These are phyloP conservation scores for Napeogenes sylphis DNA, from an alignment of 2,888 invertebrate genomes.

Conservation along the genomic window DNA sequence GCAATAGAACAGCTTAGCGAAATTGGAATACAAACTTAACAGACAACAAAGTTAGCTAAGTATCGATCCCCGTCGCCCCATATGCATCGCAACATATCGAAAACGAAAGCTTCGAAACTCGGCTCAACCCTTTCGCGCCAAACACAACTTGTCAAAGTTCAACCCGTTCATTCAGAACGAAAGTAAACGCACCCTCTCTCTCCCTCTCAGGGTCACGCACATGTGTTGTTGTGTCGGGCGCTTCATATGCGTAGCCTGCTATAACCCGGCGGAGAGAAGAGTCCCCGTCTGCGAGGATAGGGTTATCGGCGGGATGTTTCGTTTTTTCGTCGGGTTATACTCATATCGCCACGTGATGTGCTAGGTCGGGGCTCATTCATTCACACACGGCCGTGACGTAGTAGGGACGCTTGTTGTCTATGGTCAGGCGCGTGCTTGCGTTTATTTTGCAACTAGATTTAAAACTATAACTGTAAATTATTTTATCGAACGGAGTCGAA, in stretches of 20 bases:
- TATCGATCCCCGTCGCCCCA: constrained; percentile 66
- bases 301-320: constrained; percentile 29
- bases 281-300: constrained; percentile 32
- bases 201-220: constrained; percentile 59
- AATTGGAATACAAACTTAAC: constrained; percentile 46
- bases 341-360: constrained; percentile 49
- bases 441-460: constrained; percentile 76
- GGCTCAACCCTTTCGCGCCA: constrained; percentile 66
- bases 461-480: constrained; percentile 77
- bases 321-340: constrained; percentile 46
- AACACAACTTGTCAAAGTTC: constrained; percentile 64
- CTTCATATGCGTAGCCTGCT: constrained; percentile 58
- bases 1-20: constrained; percentile 35
- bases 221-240: constrained; percentile 59
- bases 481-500: constrained; percentile 71
- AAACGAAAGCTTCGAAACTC: constrained; percentile 70
- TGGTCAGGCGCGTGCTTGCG: constrained; percentile 62
- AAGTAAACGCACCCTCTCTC: constrained; percentile 55
- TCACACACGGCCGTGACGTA: constrained; percentile 29
- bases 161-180: constrained; percentile 68
- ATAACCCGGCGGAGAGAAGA: constrained; percentile 42
- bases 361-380: constrained; percentile 57
- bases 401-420: constrained; percentile 56
- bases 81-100: constrained; percentile 67
- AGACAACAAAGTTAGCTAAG: constrained; percentile 47